Evolutionary conservation across 2,888 invertebrate genomes (phyloP), one percentile per base, ranked within the genome.

Genomic region (Azorinus chamasolen): DNA sequence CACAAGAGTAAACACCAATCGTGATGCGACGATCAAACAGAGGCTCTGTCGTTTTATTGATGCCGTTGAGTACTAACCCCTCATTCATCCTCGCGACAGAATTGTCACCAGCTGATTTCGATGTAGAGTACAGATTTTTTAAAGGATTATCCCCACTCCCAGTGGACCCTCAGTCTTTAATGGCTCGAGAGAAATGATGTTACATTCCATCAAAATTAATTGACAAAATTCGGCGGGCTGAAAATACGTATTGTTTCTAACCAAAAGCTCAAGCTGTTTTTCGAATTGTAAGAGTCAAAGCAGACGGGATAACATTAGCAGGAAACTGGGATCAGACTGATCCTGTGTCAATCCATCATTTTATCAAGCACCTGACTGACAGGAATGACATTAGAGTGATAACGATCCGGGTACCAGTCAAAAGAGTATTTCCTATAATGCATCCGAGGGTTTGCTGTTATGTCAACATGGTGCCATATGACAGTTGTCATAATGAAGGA

Each of bases 291-390:
- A 46, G 46, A 45, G 45, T 45, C 46, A 10, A 43, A 59, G 46
- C 59, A 59, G 59, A 27, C 45, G 59, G 59, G 22, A 45, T 46
- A 59, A 46, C 59, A 59, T 59, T 59, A 46, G 59, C 46, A 27
- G 32, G 59, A 62, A 62, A 62, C 50, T 57, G 66, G 46, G 54
- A 54, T 55, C 63, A 64, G 69, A 57, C 69, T 68, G 68, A 50
- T 43, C 43, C 27, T 22, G 53, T 63, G 65, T 64, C 69, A 69
- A 78, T 78, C 73, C 61, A 73, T 73, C 78, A 69, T 64, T 54
- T 41, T 51, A 69, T 78, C 73, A 78, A 78, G 78, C 78, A 78
- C 69, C 57, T 64, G 50, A 54, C 50, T 73, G 78, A 78, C 78
- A 63, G 16, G 39, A 69, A 73, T 64, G 64, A 65, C 69, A 73